phyloP scores from a whole-genome alignment of 2,888 invertebrate genomes.

The Parnassius mnemosyne region DNA sequence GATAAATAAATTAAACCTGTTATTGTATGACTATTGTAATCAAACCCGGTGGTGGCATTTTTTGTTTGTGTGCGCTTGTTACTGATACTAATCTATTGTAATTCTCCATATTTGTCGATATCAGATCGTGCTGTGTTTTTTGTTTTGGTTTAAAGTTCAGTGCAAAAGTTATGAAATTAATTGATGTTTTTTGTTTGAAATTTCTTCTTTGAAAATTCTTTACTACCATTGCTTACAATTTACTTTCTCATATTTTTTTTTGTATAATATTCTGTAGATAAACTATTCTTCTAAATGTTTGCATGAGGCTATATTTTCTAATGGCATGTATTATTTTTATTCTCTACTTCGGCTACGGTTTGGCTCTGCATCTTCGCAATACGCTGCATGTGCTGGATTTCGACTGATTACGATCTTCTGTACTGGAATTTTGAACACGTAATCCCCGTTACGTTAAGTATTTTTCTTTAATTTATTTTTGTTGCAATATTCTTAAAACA shows the following conservation, averaged over 20 bases:
- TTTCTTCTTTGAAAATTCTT: too few relatives aligned
- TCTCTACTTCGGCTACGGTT: constrained; percentile 43
- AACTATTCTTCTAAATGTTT: constrained; percentile 4
- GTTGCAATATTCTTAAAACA: constrained; percentile 31
- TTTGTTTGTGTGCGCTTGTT: too few relatives aligned
- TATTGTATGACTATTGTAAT: too few relatives aligned
- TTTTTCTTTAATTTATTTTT: constrained; percentile 35
- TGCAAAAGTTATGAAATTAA: too few relatives aligned
- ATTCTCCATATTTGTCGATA: too few relatives aligned
- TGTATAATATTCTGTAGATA: constrained; percentile 7
- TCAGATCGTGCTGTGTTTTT: too few relatives aligned
- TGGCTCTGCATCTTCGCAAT: constrained; percentile 43
- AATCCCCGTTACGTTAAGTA: constrained; percentile 50
- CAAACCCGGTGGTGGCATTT: background rate
- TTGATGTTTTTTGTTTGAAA: too few relatives aligned
- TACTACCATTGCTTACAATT: constrained; percentile 1
- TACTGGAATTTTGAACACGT: constrained; percentile 32
- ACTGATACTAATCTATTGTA: too few relatives aligned
- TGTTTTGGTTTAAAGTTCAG: too few relatives aligned
- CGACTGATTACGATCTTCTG: constrained; percentile 35
- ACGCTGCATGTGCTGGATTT: constrained; percentile 39
- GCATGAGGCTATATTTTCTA: constrained; percentile 43
- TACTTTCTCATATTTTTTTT: constrained; percentile 5
- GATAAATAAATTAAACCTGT: too few relatives aligned
- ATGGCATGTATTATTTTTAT: constrained; percentile 70